These are phyloP conservation scores for Pachycephala philippinensis DNA, from an alignment of 2,113 vertebrate species.

Conservation along the genomic window DNA sequence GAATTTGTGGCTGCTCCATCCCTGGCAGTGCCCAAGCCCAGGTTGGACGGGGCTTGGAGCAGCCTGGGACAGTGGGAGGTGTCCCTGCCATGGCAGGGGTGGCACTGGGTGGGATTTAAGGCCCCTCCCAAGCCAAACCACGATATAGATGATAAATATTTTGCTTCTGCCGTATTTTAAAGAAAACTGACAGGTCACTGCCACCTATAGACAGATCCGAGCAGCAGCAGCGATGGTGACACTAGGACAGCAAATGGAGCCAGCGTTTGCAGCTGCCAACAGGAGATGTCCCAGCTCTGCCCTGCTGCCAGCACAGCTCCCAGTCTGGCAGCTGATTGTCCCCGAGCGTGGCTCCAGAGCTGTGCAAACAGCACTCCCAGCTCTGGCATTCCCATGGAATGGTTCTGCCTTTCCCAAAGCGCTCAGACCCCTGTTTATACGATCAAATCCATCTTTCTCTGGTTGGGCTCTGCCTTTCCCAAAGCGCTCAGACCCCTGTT, in stretches of 20 bases:
- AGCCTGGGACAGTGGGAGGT: rapidly evolving
- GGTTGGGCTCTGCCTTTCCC: rapidly evolving
- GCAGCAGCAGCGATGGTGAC: background rate
- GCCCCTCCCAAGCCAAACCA: background rate
- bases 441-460: background rate
- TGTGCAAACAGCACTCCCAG: background rate
- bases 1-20: background rate
- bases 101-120: background rate
- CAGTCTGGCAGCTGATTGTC: background rate
- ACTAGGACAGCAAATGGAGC: rapidly evolving
- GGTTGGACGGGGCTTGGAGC: background rate
- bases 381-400: background rate
- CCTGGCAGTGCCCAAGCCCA: background rate
- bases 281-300: background rate
- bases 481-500: too few relatives aligned
- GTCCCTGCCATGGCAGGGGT: background rate
- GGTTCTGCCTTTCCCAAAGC: rapidly evolving
- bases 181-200: slow-evolving; percentile 34
- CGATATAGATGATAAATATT: too few relatives aligned
- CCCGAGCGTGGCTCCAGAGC: background rate
- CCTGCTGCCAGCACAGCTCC: background rate
- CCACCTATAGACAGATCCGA: slow-evolving; percentile 44
- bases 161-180: background rate
- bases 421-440: too few relatives aligned
- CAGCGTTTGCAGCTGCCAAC: background rate